Evolutionary conservation across 2,888 invertebrate genomes (phyloP).

Genomic region (Muschampia plurimacula): DNA sequence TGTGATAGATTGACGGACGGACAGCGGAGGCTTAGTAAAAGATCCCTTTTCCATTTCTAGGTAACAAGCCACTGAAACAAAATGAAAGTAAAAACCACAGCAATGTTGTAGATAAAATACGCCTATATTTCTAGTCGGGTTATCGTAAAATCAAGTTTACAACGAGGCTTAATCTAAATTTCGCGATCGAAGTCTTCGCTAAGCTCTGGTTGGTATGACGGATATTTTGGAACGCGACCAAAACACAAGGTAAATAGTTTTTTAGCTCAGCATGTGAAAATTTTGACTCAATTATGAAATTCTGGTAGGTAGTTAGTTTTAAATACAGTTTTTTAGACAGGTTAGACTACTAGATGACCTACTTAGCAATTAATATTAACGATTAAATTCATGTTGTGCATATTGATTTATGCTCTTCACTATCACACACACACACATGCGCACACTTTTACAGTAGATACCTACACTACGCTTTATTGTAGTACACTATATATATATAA

Average conservation of each 20-base stretch:
- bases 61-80: not conserved
- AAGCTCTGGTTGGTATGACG: constrained; percentile 15
- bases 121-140: constrained; percentile 4
- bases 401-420: no score
- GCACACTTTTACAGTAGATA: no score
- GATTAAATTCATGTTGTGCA: no score
- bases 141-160: constrained; percentile 9
- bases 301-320: not conserved
- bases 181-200: not conserved
- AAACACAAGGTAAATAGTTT: constrained; percentile 13
- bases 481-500: no score
- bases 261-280: not conserved
- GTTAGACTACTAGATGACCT: not conserved
- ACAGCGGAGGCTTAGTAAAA: not conserved
- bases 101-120: constrained; percentile 4
- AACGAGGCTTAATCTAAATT: constrained; percentile 20
- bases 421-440: no score
- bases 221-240: constrained; percentile 23
- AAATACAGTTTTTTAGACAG: not conserved
- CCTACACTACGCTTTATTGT: no score
- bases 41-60: not conserved
- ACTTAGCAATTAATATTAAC: no score
- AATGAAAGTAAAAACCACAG: constrained; percentile 4
- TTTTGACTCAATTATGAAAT: constrained; percentile 6
- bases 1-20: constrained; percentile 1